Conservation (phyloP, 2,888 invertebrate genomes). For the Pemphredon lugubris region DNA sequence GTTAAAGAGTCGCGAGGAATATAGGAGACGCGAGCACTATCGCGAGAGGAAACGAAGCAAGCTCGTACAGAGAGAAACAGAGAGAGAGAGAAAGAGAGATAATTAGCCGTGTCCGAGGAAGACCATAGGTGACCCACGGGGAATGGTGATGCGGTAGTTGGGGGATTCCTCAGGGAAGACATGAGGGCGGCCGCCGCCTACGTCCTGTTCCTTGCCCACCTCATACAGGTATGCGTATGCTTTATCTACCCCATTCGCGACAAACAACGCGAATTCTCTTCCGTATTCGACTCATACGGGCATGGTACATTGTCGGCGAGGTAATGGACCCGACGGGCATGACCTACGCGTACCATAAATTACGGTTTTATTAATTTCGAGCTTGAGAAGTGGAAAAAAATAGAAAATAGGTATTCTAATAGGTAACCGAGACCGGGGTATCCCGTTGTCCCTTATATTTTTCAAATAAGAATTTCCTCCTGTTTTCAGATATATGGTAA, state of each 20-base stretch:
- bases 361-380: too few relatives aligned
- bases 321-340: conserved; percentile 38
- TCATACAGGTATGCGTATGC: conserved; percentile 77
- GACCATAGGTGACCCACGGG: conserved; percentile 65
- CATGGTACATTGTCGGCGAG: conserved; percentile 34
- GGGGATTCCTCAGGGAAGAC: conserved; percentile 80
- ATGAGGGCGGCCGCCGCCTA: conserved; percentile 81
- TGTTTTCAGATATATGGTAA: too few relatives aligned
- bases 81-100: conserved; percentile 17
- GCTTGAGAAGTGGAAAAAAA: too few relatives aligned
- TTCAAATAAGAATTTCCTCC: too few relatives aligned
- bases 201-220: conserved; percentile 81
- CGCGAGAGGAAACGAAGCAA: background rate
- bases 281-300: conserved; percentile 58
- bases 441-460: too few relatives aligned
- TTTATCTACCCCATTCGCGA: conserved; percentile 51
- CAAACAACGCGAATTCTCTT: conserved; percentile 43
- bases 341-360: conserved; percentile 7
- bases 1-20: conserved; percentile 6
- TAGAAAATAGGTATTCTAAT: too few relatives aligned
- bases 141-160: conserved; percentile 81
- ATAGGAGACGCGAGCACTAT: conserved; percentile 5
- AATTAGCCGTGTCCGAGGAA: conserved; percentile 41
- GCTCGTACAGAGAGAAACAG: conserved; percentile 4
- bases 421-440: too few relatives aligned